Evolutionary conservation across 2,888 invertebrate species (phyloP), one percentile per base, ranked within the genome.

Genomic region (Agrochola lychnidis): DNA sequence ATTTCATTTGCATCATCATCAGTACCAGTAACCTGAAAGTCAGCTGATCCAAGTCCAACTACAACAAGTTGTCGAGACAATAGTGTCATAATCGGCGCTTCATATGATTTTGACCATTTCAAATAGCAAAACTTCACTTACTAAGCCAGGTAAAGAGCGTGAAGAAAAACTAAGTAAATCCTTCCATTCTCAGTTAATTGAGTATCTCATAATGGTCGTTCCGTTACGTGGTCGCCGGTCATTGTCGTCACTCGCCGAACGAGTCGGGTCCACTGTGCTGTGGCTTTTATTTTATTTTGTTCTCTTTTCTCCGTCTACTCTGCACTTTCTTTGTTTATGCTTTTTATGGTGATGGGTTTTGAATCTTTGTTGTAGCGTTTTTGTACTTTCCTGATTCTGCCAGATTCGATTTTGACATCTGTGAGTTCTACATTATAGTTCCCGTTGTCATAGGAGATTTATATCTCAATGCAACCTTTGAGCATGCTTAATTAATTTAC

Each of bases 141-240:
- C 73, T 74, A 66, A 78, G 67, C n/a, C 64, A 76, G 71, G 77
- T 78, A 78, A 86, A 83, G 78, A 82, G 78, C 86, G 86, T 82
- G 86, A 83, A 83, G 78, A 78, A 83, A 83, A 85, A 70, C 76
- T 76, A 80, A 85, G 82, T 82, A 77, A 78, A 73, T 85, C 81
- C 84, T 84, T 83, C 81, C 76, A 83, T 78, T 83, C 76, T 87
- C 76, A 84, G 83, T 83, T 90, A 89, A 89, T 89, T 86, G 78
- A 83, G 83, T 89, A 87, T 83, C 82, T 88, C 88, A 81, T 88
- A 87, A 89, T 91, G 84, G 87, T 79, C 86, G 89, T 86, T 87
- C 90, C 91, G 90, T 90, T 90, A 88, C 88, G 85, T 84, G 91
- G 90, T 90, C 89, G 90, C 90, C 91, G 89, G 85, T 87, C 88